Evolutionary conservation across 2,888 invertebrate species (phyloP).

Genomic region (Tenthredo livida): DNA sequence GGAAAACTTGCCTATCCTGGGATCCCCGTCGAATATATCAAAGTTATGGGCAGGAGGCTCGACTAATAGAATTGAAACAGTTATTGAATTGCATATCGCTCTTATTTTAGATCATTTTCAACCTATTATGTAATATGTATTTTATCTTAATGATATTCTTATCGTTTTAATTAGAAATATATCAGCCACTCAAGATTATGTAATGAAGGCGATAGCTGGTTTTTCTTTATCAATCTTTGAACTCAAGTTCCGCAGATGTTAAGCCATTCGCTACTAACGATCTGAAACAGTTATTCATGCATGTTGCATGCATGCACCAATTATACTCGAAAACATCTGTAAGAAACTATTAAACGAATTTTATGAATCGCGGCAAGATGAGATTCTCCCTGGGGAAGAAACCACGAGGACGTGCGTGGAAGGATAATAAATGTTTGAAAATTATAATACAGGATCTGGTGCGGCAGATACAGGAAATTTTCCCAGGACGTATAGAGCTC

Average conservation of each 20-base stretch:
- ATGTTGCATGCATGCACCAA: no score
- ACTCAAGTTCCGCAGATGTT: no score
- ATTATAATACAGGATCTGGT: not conserved
- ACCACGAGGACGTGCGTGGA: not conserved
- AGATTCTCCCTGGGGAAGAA: not conserved
- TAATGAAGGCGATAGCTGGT: no score
- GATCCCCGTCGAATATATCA: slow-evolving; percentile 60
- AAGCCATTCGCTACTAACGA: no score
- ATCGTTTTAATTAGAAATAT: not conserved
- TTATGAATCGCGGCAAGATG: not conserved
- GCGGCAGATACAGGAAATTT: not conserved
- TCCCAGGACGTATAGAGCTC: not conserved
- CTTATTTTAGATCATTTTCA: not conserved
- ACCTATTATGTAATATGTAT: not conserved
- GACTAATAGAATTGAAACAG: not conserved
- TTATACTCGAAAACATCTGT: no score
- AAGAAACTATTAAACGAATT: not conserved
- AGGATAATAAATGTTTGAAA: not conserved
- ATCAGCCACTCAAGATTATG: not conserved
- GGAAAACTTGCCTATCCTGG: slow-evolving; percentile 62
- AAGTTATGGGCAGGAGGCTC: slow-evolving; percentile 62
- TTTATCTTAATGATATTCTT: not conserved
- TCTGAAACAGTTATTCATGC: no score
- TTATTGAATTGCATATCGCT: not conserved
- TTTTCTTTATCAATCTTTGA: no score